Conservation (phyloP, 2,113 vertebrate genomes). For the Hippopotamus amphibius region DNA sequence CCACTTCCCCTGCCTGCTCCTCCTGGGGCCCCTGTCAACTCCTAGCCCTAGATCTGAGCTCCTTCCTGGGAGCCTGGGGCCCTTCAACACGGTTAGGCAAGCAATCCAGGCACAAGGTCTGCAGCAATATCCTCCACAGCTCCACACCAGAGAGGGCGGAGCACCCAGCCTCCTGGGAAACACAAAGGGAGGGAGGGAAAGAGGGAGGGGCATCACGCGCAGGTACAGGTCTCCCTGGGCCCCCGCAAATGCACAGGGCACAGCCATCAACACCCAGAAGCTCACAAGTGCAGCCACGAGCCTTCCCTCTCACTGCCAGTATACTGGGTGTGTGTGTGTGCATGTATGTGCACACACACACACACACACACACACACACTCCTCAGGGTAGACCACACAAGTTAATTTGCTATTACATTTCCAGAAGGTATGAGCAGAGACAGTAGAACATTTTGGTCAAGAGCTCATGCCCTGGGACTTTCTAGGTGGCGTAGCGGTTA, state of each 20-base stretch:
- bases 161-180: not conserved
- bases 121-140: not conserved
- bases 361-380: not conserved
- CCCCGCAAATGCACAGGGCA: rapidly evolving
- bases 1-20: not conserved
- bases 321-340: rapidly evolving
- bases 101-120: not conserved
- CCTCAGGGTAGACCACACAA: not conserved
- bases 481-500: too few relatives aligned
- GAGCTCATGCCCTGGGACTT: not conserved
- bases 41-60: not conserved
- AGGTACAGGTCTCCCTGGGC: not conserved
- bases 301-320: not conserved
- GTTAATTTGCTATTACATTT: not conserved
- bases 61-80: not conserved
- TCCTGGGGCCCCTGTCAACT: not conserved
- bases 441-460: not conserved
- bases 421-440: conserved; percentile 20
- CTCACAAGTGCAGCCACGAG: not conserved
- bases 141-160: not conserved
- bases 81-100: not conserved
- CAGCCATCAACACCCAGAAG: not conserved
- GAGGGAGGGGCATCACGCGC: not conserved
- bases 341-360: not conserved
- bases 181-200: not conserved